Base-by-base conservation (phyloP, 2,888 invertebrate genomes). In the Drosophila quinaria region DNA sequence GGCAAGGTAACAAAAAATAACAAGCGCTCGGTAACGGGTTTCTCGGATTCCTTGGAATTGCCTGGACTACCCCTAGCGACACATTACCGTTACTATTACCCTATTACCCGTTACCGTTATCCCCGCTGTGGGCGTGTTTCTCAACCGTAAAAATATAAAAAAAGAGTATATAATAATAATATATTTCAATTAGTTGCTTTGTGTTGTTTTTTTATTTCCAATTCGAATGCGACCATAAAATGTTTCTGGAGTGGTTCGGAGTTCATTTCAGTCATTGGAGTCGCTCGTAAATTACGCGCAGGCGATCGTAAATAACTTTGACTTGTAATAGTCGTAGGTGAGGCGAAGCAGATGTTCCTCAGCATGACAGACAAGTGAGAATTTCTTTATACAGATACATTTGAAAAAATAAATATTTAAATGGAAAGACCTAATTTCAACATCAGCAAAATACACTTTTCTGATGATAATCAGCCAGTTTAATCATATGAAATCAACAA, bases 1-100 rank as follows among this genome's bases (percentile, higher is more conserved):
- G 84, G 89, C 65, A 67, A 81, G 88, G 88, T 89, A 85, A 89
- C 84, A 85, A 87, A 84, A 84, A 87, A 85, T 89, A 85, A 84
- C 89, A 89, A 89, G 89, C 82, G 50, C 42, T 41, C 50, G 19
- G 35, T 47, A 62, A 64, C 42, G 73, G 74, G 58, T 59, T 59
- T 37, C 22, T 15, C 39, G 58, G 50, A 60, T 58, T 54, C 10
- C 47, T 37, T 35, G 55, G 39, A 71, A 49, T 46, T 39, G 58
- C 2, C 60, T 15, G 52, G 17, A 51, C 76, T 70, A 75, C 64
- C 76, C 80, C 80, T 56, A 47, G 61, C 50, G 68, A 63, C 62
- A 54, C 49, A 73, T 74, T 51, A 62, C 35, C 46, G 55, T 65
- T 65, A 59, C 69, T 58, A 42, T 58, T 58, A 33, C 42, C 55